Evolutionary conservation across 2,797 vertebrate species (phyloP), one percentile per base, ranked within the genome.

Genomic region (Strix occidentalis): DNA sequence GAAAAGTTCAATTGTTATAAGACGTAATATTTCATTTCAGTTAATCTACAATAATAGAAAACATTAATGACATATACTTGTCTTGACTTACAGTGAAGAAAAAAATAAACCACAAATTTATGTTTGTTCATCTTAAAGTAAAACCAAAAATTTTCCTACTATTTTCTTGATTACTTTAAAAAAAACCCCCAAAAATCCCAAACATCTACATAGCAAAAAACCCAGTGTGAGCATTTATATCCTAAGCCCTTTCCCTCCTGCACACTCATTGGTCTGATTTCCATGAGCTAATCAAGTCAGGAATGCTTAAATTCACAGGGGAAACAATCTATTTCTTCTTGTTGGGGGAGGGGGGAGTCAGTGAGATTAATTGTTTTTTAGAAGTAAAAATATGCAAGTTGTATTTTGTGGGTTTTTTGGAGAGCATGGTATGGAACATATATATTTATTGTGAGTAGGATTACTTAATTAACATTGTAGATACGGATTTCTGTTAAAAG

Each of bases 201-300:
- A 10, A 0, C 1, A 33, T 0, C 2, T 2, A 4, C 0, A 0
- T 0, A 20, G 0, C 0, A 1, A 15, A 1, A 0, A 0, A 0
- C 19, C 17, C 7, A 1, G 3, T 10, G 10, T 21, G 53, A 85
- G 53, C 18, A 61, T 87, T 92, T 93, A 33, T 79, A 75, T 3
- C 7, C 26, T 6, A 13, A 88, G 35, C 28, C 7, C 35, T 5
- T 41, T 66, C 23, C n/a, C 16, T 14, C 45, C 64, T 29, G 35
- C 33, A n/a, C 6, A 3, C 39, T 54, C n/a, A 82, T 45, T 90
- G 76, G 39, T n/a, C 43, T 64, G 45, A 15, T 60, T 51, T 12
- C 14, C 24, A 39, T 2, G 11, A 35, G 24, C 35, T 60, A 13
- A 76, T 84, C 39, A 45, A 79, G 41, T 18, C n/a, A 60, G 18